phyloP scores from a whole-genome alignment of 2,113 vertebrate genomes.

The Alosa alosa region DNA sequence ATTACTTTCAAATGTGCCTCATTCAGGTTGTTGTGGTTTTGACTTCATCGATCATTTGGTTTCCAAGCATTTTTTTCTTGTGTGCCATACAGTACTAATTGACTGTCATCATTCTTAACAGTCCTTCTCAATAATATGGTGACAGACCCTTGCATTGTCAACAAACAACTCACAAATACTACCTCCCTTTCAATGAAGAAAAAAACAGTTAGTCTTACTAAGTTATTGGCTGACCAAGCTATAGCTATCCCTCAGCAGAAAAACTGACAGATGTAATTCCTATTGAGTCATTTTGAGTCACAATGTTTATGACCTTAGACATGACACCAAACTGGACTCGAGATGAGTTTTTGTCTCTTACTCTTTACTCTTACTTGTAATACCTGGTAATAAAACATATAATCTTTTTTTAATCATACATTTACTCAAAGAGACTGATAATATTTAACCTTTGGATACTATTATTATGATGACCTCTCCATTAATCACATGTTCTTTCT shows the following conservation, averaged over 20 bases:
- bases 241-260: too few relatives aligned
- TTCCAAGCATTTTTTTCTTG: background rate
- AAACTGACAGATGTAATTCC: too few relatives aligned
- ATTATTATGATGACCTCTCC: background rate
- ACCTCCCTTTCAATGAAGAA: background rate
- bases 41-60: background rate
- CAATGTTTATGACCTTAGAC: background rate
- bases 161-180: background rate
- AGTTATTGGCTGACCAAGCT: too few relatives aligned
- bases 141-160: background rate
- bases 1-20: background rate
- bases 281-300: background rate
- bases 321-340: background rate
- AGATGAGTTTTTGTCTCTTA: background rate
- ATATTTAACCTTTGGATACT: background rate
- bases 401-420: too few relatives aligned
- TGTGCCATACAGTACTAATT: background rate
- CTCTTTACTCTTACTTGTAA: background rate
- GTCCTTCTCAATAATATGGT: background rate
- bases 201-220: background rate
- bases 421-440: background rate
- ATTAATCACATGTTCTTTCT: background rate
- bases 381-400: background rate
- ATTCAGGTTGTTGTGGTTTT: background rate
- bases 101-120: background rate